These are phyloP conservation scores for Dinoponera quadriceps DNA, from an alignment of 1,140 invertebrate genomes.

Conservation along the genomic window DNA sequence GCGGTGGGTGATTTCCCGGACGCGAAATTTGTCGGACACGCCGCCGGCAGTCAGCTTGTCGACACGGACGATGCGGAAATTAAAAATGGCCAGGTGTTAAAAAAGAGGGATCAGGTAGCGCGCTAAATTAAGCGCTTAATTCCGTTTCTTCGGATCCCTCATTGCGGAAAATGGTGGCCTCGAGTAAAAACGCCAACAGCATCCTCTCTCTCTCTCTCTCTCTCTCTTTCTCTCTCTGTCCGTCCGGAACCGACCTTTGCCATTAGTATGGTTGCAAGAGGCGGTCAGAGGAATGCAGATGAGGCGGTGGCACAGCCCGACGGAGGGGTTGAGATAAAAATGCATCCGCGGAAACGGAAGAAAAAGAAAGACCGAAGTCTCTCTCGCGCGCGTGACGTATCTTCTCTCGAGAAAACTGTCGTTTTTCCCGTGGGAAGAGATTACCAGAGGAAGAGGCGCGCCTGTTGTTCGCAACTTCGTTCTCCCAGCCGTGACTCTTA, in stretches of 20 bases:
- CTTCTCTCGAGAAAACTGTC: slow-evolving; percentile 12
- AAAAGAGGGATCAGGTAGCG: slow-evolving; percentile 35
- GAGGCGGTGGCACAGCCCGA: slow-evolving; percentile 41
- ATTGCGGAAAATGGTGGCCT: not conserved
- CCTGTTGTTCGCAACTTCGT: slow-evolving; percentile 2
- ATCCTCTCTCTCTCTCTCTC: not conserved
- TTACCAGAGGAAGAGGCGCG: slow-evolving; percentile 13
- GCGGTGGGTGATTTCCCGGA: not conserved
- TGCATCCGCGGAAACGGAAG: not conserved
- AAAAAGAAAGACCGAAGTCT: slow-evolving; percentile 15
- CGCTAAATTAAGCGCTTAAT: slow-evolving; percentile 70
- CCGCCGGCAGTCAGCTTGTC: not conserved
- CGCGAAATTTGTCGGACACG: too few relatives aligned
- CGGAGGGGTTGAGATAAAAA: slow-evolving; percentile 26
- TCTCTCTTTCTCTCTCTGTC: slow-evolving; percentile 11
- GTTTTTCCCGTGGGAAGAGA: not conserved
- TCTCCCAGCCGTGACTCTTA: not conserved
- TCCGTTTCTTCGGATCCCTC: slow-evolving; percentile 49
- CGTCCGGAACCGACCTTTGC: slow-evolving; percentile 45
- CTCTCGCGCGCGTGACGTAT: not conserved
- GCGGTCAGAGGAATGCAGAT: slow-evolving; percentile 68
- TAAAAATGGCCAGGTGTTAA: slow-evolving; percentile 33
- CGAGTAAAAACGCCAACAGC: slow-evolving; percentile 21
- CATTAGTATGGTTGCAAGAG: slow-evolving; percentile 56
- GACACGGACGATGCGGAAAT: slow-evolving; percentile 42